Percentiles rank a stretch among this genome's conserved stretches.
phyloP scores from a whole-genome alignment of 2,888 invertebrate species.

The Amphipoea lucens region DNA sequence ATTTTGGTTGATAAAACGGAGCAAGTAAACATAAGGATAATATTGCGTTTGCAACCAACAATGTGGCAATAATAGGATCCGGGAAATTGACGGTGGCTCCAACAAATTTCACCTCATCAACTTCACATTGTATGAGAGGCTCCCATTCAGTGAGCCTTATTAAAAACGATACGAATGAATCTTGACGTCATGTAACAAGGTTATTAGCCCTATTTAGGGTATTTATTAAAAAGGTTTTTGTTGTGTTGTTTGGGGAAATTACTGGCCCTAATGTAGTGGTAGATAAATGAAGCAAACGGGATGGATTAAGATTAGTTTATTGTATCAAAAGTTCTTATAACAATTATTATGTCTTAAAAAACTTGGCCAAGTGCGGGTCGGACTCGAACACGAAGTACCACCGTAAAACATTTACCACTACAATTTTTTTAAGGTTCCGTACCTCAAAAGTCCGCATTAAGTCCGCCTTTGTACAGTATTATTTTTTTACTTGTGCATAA shows the following conservation, averaged over 20 bases:
- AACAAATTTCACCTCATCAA: constrained; percentile 72
- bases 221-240: constrained; percentile 23
- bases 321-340: not conserved
- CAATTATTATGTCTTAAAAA: not conserved
- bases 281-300: not conserved
- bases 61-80: constrained; percentile 74
- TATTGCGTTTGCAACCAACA: constrained; percentile 68
- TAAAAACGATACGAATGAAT: constrained; percentile 64
- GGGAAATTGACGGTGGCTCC: constrained; percentile 70
- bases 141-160: constrained; percentile 59
- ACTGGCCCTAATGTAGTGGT: not conserved
- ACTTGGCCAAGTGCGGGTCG: too few species aligned
- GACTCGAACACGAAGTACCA: too few species aligned
- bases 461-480: too few species aligned
- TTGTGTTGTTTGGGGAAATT: constrained; percentile 24
- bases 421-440: too few species aligned
- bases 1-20: constrained; percentile 43
- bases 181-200: constrained; percentile 37
- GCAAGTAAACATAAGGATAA: constrained; percentile 58
- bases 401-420: too few species aligned
- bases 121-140: constrained; percentile 63
- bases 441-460: too few species aligned
- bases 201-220: constrained; percentile 50
- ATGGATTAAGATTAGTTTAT: not conserved
- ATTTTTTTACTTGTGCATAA: too few species aligned